Evolutionary conservation across 2,797 vertebrate genomes (phyloP).

Genomic region (Takifugu rubripes): DNA sequence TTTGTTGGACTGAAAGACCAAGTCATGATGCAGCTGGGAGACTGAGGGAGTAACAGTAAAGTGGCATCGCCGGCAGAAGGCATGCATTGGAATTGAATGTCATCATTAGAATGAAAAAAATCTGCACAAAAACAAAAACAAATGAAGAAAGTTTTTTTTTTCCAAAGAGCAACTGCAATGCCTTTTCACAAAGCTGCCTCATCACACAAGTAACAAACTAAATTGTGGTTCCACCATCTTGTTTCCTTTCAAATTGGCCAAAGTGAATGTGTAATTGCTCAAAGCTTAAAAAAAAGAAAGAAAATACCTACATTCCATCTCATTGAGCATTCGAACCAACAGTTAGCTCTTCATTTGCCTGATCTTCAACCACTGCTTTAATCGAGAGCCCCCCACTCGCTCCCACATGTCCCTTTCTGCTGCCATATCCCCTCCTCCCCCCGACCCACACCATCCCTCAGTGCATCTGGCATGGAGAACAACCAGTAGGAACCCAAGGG

Average conservation of each 20-base stretch:
- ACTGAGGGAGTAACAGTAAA: constrained; percentile 54
- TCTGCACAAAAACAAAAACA: constrained; percentile 6
- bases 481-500: constrained; percentile 96
- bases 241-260: constrained; percentile 61
- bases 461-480: constrained; percentile 87
- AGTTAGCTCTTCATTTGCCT: constrained; percentile 85
- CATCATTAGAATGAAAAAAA: constrained; percentile 10
- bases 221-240: constrained; percentile 46
- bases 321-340: constrained; percentile 81
- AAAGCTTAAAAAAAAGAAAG: constrained; percentile 50
- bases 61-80: constrained; percentile 41
- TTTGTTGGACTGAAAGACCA: constrained; percentile 71
- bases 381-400: constrained; percentile 59
- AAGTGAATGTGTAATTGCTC: constrained; percentile 60
- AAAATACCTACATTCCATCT: constrained; percentile 71
- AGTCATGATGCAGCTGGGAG: constrained; percentile 94
- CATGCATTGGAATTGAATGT: constrained; percentile 65
- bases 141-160: constrained; percentile 39
- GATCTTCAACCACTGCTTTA: constrained; percentile 87
- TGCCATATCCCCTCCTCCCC: constrained; percentile 21
- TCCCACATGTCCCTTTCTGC: constrained; percentile 34
- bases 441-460: constrained; percentile 70
- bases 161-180: constrained; percentile 26
- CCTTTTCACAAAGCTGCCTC: constrained; percentile 85
- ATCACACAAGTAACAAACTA: constrained; percentile 78